These are phyloP conservation scores for Melieria omissa DNA, from an alignment of 2,888 invertebrate genomes.

Conservation along the genomic window DNA sequence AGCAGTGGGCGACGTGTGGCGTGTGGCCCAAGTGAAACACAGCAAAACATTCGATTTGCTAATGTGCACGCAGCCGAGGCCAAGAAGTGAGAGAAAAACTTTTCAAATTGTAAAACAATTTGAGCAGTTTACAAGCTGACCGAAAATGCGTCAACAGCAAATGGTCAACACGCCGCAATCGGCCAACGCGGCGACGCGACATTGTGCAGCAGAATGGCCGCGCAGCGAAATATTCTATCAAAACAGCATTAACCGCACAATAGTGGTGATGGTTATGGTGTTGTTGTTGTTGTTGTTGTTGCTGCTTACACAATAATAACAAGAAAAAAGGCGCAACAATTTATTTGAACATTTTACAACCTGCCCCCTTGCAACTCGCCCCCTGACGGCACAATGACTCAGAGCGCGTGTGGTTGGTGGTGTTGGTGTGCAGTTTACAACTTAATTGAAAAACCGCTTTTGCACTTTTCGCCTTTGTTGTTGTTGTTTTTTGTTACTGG, in stretches of 20 bases:
- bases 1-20: too few relatives aligned
- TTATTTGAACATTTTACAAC: too few relatives aligned
- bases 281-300: slow-evolving; percentile 16
- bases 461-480: slow-evolving; percentile 33
- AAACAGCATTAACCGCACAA: slow-evolving; percentile 54
- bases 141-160: too few relatives aligned
- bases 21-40: too few relatives aligned
- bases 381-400: neutral
- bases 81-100: slow-evolving; percentile 45
- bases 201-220: too few relatives aligned
- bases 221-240: slow-evolving; percentile 47
- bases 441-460: slow-evolving; percentile 60
- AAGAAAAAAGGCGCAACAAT: too few relatives aligned
- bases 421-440: slow-evolving; percentile 50
- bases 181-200: too few relatives aligned
- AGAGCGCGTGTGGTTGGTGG: neutral
- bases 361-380: too few relatives aligned
- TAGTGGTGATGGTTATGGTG: slow-evolving; percentile 2
- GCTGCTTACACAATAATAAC: neutral
- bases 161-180: too few relatives aligned
- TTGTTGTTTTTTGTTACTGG: slow-evolving; percentile 10
- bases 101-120: slow-evolving; percentile 40
- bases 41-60: too few relatives aligned
- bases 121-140: slow-evolving; percentile 38
- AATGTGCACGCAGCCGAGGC: neutral